Conservation (phyloP, 1,140 invertebrate species). For the Drosophila auraria region DNA sequence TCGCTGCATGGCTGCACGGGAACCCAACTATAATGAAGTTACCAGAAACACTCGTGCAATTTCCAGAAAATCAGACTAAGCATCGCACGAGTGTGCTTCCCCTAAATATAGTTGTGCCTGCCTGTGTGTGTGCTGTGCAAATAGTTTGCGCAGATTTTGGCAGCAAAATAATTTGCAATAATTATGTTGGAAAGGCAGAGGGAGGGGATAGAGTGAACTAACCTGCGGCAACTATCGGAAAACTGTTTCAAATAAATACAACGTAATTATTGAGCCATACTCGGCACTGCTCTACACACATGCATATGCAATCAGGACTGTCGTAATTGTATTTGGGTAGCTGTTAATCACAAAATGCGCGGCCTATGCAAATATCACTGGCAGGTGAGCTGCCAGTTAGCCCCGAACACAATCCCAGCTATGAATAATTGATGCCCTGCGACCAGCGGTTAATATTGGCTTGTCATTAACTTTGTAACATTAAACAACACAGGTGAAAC, state of each 20-base stretch:
- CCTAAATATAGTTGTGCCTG: conserved; percentile 9
- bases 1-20: conserved; percentile 9
- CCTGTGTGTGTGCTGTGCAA: conserved; percentile 18
- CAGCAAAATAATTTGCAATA: conserved; percentile 78
- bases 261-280: conserved; percentile 79
- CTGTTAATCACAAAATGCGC: conserved; percentile 78
- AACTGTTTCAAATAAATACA: conserved; percentile 75
- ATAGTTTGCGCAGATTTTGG: conserved; percentile 71
- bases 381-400: conserved; percentile 45
- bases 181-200: conserved; percentile 61
- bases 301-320: conserved; percentile 33
- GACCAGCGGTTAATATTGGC: conserved; percentile 2
- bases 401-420: conserved; percentile 7
- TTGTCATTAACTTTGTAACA: conserved; percentile 5
- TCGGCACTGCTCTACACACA: conserved; percentile 43
- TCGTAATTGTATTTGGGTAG: conserved; percentile 70
- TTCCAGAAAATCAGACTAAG: conserved; percentile 68
- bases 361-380: conserved; percentile 72
- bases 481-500: neutral
- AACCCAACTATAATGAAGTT: conserved; percentile 67
- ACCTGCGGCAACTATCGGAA: conserved; percentile 59
- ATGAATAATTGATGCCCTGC: conserved; percentile 33
- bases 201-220: conserved; percentile 7
- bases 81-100: conserved; percentile 8
- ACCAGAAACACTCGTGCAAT: conserved; percentile 55